Conservation (phyloP, 1,140 invertebrate genomes). For the Mesaphorura yosii region DNA sequence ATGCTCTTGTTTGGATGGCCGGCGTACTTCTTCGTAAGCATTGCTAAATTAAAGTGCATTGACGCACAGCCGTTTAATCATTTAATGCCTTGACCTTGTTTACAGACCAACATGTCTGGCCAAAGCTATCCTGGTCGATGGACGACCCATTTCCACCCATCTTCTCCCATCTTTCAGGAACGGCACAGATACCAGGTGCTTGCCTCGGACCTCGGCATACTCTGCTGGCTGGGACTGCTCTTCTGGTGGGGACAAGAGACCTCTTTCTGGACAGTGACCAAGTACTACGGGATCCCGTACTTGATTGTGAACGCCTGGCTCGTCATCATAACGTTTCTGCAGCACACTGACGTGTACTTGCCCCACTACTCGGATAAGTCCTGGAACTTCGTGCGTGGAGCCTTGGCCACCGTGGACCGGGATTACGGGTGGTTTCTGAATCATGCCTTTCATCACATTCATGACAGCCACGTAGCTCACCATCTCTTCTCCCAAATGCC, state of each 20-base stretch:
- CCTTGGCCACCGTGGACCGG: conserved; percentile 1
- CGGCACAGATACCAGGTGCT: background rate
- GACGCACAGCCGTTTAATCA: no score
- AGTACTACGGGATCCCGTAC: conserved; percentile 1
- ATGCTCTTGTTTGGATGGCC: conserved; percentile 5
- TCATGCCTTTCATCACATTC: conserved; percentile 7
- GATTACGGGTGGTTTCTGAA: conserved; percentile 7
- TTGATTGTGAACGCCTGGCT: conserved; percentile 8
- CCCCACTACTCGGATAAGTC: background rate
- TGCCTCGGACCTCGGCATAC: background rate
- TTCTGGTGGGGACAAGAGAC: background rate
- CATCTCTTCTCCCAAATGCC: conserved; percentile 9
- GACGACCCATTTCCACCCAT: background rate
- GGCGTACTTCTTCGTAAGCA: conserved; percentile 6
- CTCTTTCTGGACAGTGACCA: background rate
- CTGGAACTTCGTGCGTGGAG: conserved; percentile 1
- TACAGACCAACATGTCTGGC: conserved; percentile 6
- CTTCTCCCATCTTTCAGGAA: background rate
- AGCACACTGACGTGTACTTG: conserved; percentile 7
- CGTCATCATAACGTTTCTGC: conserved; percentile 1
- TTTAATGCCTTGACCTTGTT: no score
- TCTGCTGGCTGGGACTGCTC: background rate
- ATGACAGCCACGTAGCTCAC: conserved; percentile 1
- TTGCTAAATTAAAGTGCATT: no score
- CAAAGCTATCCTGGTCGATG: background rate